Evolutionary conservation across 2,113 vertebrate species (phyloP), one percentile per base, ranked within the genome.

Genomic region (Deroptyus accipitrinus): DNA sequence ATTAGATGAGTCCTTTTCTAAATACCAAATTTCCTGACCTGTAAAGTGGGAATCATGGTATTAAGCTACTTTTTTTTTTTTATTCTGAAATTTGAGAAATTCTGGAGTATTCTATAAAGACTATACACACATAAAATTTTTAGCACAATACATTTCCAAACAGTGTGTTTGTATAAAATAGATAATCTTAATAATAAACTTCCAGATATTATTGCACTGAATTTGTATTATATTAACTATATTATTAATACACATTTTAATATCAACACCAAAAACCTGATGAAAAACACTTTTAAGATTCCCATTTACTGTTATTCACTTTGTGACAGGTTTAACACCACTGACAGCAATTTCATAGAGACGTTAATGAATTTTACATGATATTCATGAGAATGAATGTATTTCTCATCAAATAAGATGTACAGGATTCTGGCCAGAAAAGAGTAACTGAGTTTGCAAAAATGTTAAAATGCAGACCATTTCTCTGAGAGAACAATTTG

Each of bases 341-440:
- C n/a, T 55, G 69, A 86, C 59, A 95, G 79, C 64, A 92, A 83
- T 80, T 91, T 91, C 87, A 86, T 90, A 66, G 83, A 92, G 78
- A 83, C 4, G 4, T 83, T 93, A 96, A 94, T 94, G 70, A 93
- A 96, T 95, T 94, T 96, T 86, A 90, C 85, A 90, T 92, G 4
- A 86, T 90, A 92, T 90, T 92, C 73, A 84, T 76, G 66, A 90
- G 42, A 90, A 88, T 46, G 6, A 72, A 79, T 84, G 69, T 61
- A 72, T 75, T 81, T 94, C 73, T 78, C 83, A 72, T 88, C 69
- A 86, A 78, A 88, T 39, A 73, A 95, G 69, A 78, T 83, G 64
- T 86, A 70, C 17, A 13, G 80, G 51, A 72, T 55, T 90, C 87
- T 90, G 68, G 37, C 35, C 92, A 88, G 69, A 93, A 93, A 88